Percentiles rank a stretch among this genome's conserved stretches.
Conservation (phyloP, 2,888 invertebrate species). For the Epinotia nisella region DNA sequence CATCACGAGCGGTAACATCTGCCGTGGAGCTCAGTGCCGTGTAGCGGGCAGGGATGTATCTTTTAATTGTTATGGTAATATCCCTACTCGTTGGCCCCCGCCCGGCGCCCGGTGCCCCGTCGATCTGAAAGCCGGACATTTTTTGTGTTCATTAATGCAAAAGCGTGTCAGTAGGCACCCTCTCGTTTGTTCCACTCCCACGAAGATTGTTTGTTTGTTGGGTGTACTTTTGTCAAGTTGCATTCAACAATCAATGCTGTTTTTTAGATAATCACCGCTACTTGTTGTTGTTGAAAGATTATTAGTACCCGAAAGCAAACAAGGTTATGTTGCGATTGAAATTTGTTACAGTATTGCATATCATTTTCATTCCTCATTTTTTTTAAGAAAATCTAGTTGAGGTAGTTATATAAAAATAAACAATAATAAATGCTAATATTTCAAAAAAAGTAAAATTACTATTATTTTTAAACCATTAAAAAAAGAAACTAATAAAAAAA, state of each 20-base stretch:
- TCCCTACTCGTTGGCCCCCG: constrained; percentile 56
- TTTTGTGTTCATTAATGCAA: constrained; percentile 61
- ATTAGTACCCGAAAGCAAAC: neutral
- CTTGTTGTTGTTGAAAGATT: neutral
- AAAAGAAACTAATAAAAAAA: neutral
- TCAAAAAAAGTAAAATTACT: neutral
- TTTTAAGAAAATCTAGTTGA: neutral
- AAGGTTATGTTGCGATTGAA: too few relatives aligned
- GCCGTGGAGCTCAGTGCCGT: constrained; percentile 58
- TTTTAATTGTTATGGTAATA: constrained; percentile 68
- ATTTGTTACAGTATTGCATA: too few relatives aligned
- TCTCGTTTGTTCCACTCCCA: constrained; percentile 57
- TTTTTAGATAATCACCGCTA: constrained; percentile 4
- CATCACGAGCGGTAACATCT: constrained; percentile 58
- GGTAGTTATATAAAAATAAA: neutral
- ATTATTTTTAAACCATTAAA: neutral
- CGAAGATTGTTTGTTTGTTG: constrained; percentile 52
- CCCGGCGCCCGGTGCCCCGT: constrained; percentile 49
- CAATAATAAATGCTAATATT: neutral
- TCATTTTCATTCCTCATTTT: too few relatives aligned
- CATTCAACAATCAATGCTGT: constrained; percentile 11
- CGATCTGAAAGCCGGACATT: constrained; percentile 46
- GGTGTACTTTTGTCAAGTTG: constrained; percentile 26
- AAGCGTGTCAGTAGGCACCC: constrained; percentile 69
- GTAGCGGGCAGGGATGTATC: constrained; percentile 60